phyloP scores from a whole-genome alignment of 2,888 invertebrate genomes.

The Melinaea menophilus region DNA sequence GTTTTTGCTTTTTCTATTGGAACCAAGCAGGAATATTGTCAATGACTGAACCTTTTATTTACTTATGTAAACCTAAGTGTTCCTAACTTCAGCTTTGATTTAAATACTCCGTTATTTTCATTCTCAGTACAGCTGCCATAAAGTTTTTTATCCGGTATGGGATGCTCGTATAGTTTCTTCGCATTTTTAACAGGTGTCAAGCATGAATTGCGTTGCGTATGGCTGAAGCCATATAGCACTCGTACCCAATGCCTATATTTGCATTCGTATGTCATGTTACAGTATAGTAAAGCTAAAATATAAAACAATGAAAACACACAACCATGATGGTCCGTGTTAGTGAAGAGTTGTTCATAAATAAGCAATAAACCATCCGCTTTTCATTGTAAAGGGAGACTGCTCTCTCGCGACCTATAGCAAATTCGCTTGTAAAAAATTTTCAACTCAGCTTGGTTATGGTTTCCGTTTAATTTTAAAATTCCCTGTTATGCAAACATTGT shows the following conservation, averaged over 20 bases:
- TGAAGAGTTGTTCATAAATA: constrained; percentile 64
- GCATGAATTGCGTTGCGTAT: too few relatives aligned
- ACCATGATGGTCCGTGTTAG: constrained; percentile 44
- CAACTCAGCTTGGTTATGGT: constrained; percentile 50
- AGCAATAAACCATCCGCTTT: constrained; percentile 53
- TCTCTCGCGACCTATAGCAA: constrained; percentile 41
- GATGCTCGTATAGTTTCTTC: too few relatives aligned
- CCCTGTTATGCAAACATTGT: constrained; percentile 13
- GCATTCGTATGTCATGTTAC: too few relatives aligned
- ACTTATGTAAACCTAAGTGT: constrained; percentile 48
- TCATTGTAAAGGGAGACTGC: constrained; percentile 48
- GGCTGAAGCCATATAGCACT: too few relatives aligned
- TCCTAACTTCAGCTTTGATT: constrained; percentile 47
- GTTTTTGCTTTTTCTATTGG: constrained; percentile 22
- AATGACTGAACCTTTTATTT: too few relatives aligned
- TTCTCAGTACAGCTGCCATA: background rate
- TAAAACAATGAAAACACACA: constrained; percentile 43
- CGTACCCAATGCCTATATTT: too few relatives aligned
- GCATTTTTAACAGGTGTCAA: too few relatives aligned
- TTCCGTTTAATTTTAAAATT: constrained; percentile 53
- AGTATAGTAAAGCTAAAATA: constrained; percentile 41
- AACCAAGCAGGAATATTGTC: constrained; percentile 20
- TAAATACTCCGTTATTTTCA: constrained; percentile 39
- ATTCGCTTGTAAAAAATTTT: constrained; percentile 51
- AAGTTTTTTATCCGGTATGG: constrained; percentile 14